Base-by-base conservation (phyloP, 2,888 invertebrate genomes). In the Amphipyra tragopoginis region DNA sequence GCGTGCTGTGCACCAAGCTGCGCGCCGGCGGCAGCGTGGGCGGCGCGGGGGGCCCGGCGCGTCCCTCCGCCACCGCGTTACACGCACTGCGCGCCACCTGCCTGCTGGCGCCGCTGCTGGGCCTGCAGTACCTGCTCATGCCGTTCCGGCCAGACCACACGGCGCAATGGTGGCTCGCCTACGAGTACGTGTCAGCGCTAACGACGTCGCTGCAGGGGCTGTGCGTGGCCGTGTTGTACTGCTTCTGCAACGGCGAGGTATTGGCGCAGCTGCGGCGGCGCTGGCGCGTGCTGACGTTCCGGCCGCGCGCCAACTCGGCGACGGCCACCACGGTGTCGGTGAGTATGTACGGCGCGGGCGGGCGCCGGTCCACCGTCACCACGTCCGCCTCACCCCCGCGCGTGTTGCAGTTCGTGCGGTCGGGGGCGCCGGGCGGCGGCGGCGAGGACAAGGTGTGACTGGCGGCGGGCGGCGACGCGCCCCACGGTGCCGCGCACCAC, bases 211-310 rank as follows among this genome's bases (percentile, higher is more conserved):
- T 98, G 91, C 96, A 99, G 97, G 99, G 99, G 65, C 96, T 98
- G 64, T 98, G 98, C 89, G 98, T 99, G 55, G 98, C 99, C 39
- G 96, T 98, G 69, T 96, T 99, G 52, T 98, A 98, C 93, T 98
- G 98, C 90, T 99, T 99, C 96, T 98, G 97, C 95, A 99, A 99
- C 88, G 98, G 98, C 75, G 99, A 99, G 96, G 99, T 99, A 92
- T 96, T 97, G 81, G 97, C 97, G 69, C 98, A 98, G 92, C 96
- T 98, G 85, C 97, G 97, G 82, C 96, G 98, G 66, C 97, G 97
- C 89, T 98, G 97, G 97, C 96, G 97, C 89, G 97, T 97, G 96
- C 96, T 97, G 50, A 97, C 96, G 81, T 97, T 97, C 88, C 96
- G 97, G 53, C 97, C 97, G 63, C 95, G 98, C 67, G 97, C 97